Conservation (phyloP, 2,113 vertebrate genomes). For the Pithys albifrons region DNA sequence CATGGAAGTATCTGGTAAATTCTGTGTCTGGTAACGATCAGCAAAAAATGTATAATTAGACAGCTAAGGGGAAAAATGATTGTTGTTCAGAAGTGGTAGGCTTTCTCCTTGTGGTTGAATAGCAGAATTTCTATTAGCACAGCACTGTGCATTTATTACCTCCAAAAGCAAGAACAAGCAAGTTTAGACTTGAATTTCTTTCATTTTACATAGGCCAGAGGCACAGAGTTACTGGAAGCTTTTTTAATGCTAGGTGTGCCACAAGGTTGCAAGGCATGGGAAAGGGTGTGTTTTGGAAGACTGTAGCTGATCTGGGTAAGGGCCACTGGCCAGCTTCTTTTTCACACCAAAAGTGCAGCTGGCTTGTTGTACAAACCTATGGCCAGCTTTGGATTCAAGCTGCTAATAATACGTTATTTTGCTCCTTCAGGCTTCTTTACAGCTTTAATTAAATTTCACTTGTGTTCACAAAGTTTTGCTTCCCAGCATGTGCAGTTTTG, state of each 20-base stretch:
- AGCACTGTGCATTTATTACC: neutral
- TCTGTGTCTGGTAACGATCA: neutral
- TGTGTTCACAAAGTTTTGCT: neutral
- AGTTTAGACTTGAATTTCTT: constrained; percentile 50
- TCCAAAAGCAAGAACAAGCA: neutral
- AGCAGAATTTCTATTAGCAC: neutral
- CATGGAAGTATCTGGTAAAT: neutral
- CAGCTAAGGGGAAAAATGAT: neutral
- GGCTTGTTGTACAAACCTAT: neutral
- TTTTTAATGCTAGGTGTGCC: constrained; percentile 22
- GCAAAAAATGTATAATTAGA: neutral
- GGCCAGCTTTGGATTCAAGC: constrained; percentile 5
- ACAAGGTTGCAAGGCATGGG: constrained; percentile 32
- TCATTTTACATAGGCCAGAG: constrained; percentile 26
- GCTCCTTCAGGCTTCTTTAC: constrained; percentile 30
- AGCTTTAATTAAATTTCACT: constrained; percentile 42
- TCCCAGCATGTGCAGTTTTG: constrained; percentile 6
- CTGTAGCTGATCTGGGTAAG: neutral
- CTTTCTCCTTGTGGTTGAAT: neutral
- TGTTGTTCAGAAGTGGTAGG: neutral
- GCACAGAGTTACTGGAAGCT: constrained; percentile 38
- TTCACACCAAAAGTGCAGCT: constrained; percentile 9
- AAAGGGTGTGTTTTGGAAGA: constrained; percentile 26
- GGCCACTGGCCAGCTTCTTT: constrained; percentile 44
- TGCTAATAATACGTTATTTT: constrained; percentile 31